A percentile compares a stretch with the other conserved stretches of the same genome.
Conservation (phyloP, 2,113 vertebrate genomes). For the Leiothrix lutea region DNA sequence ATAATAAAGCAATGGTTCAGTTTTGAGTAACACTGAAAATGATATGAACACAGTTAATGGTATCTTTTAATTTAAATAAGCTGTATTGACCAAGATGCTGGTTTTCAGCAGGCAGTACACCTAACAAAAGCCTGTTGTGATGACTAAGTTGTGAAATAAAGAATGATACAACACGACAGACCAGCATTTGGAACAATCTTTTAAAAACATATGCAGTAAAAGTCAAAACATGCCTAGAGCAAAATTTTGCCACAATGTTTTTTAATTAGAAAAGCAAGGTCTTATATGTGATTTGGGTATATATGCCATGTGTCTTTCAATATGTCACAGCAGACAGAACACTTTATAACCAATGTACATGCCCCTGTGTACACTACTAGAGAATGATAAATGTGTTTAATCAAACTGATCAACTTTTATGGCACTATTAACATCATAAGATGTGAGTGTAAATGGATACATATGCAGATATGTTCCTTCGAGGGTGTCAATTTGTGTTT, state of each 20-base stretch:
- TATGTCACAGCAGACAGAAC: slow-evolving; percentile 21
- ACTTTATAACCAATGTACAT: not conserved
- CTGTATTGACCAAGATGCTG: not conserved
- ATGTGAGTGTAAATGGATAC: not conserved
- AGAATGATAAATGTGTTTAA: not conserved
- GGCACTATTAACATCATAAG: not conserved
- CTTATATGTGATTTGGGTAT: not conserved
- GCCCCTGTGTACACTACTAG: not conserved
- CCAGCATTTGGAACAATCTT: slow-evolving; percentile 4
- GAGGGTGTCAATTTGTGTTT: not conserved
- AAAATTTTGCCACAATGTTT: slow-evolving; percentile 14
- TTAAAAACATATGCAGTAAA: slow-evolving; percentile 15
- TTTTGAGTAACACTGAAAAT: not conserved
- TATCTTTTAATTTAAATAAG: not conserved
- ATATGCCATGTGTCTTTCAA: slow-evolving; percentile 24
- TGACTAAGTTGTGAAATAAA: not conserved
- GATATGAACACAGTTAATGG: not conserved
- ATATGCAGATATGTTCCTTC: not conserved
- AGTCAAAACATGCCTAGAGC: slow-evolving; percentile 20
- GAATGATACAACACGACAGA: not conserved
- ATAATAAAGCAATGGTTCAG: not conserved
- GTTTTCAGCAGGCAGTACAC: not conserved
- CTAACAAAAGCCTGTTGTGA: not conserved
- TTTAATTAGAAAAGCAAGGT: slow-evolving; percentile 34
- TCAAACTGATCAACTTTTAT: not conserved